Percentiles rank a stretch among this genome's conserved stretches.
Conservation (phyloP, 2,888 invertebrate genomes). For the Kuschelorhynchus macadamiae region DNA sequence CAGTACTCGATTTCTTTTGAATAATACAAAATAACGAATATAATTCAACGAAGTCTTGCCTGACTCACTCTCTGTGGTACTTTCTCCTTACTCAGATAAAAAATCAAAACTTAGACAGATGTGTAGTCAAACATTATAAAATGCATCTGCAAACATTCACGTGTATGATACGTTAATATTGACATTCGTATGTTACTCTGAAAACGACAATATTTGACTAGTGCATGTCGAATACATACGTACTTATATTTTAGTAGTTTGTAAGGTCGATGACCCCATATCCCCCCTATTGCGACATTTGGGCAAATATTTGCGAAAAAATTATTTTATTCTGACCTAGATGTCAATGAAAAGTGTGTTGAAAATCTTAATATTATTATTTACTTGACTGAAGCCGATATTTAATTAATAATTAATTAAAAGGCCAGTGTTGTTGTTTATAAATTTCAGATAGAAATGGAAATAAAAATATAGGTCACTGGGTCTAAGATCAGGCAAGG, state of each 20-base stretch:
- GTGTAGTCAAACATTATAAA: constrained; percentile 31
- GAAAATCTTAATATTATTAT: neutral
- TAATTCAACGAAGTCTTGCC: too few relatives aligned
- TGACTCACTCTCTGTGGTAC: too few relatives aligned
- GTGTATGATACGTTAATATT: constrained; percentile 40
- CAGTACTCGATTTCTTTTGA: too few relatives aligned
- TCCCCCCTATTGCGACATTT: constrained; percentile 11
- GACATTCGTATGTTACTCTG: constrained; percentile 45
- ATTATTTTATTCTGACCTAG: constrained; percentile 15
- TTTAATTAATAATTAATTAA: too few relatives aligned
- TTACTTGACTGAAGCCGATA: too few relatives aligned
- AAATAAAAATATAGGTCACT: neutral
- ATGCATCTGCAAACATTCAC: constrained; percentile 35
- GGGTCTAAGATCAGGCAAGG: constrained; percentile 4
- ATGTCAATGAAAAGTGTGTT: neutral
- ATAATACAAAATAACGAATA: too few relatives aligned
- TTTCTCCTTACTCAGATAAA: too few relatives aligned
- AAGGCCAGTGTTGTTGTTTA: too few relatives aligned
- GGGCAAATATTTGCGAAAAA: constrained; percentile 17
- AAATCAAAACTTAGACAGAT: constrained; percentile 25
- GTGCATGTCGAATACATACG: constrained; percentile 38
- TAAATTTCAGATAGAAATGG: too few relatives aligned
- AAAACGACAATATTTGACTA: constrained; percentile 46
- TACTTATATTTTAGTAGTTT: constrained; percentile 31
- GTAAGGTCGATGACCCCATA: constrained; percentile 32